Evolutionary conservation across 2,888 invertebrate genomes (phyloP), one percentile per base, ranked within the genome.

Genomic region (Trimorus sp.): DNA sequence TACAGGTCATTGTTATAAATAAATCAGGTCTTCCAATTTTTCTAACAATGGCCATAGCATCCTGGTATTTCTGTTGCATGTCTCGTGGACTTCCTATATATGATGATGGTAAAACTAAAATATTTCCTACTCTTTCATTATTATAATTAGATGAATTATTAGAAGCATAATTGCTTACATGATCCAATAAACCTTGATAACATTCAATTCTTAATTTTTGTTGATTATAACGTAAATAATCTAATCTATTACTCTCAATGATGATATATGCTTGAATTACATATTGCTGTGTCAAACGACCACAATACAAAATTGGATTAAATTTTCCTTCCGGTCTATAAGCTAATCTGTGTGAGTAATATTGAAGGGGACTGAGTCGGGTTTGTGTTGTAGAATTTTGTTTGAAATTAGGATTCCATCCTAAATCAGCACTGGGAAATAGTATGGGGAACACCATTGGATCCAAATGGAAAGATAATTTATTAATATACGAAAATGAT

Each of bases 121-220:
- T 58, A 58, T 58, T 58, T 58, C 58, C 45, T 45, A 45, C 2
- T 9, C 45, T 9, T 12, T 45, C 45, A 4, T 45, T 62, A 16
- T 62, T 62, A 48, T 45, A 62, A 48, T 62, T 62, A 3, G 48
- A 16, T 12, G 48, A 48, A 45, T 62, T 48, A 62, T 62, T 62
- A 45, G 48, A 14, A 26, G 45, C 62, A 36, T 62, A 48, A 15
- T 45, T 45, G n/a, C 48, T 8, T 1, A 62, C 48, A 6, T 62
- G 62, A 45, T 62, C 62, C n/a, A 48, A 45, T 26, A 62, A n/a
- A n/a, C n/a, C n/a, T 26, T 62, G 62, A 62, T 62, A 62, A 38
- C 62, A 62, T 48, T 62, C 62, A 14, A 62, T 62, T 45, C 48
- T 62, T n/a, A 62, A 62, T 12, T 62, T 45, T 26, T 45, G 11